Percentiles rank a stretch among this genome's conserved stretches.
phyloP scores from a whole-genome alignment of 2,888 invertebrate species.

The Melieria picta region DNA sequence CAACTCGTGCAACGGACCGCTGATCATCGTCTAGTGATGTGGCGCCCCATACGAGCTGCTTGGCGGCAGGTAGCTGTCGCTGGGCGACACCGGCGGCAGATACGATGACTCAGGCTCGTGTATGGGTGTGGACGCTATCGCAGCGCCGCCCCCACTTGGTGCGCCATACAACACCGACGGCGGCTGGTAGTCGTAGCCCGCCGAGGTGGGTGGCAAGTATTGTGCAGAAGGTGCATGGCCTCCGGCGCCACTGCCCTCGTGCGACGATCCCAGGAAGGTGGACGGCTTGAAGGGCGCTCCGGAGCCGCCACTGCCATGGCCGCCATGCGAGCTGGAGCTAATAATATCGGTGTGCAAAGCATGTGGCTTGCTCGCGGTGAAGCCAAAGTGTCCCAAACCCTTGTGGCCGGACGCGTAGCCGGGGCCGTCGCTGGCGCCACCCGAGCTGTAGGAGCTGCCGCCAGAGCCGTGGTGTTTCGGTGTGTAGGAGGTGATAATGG shows the following conservation, averaged over 20 bases:
- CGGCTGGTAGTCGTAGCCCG: slow-evolving; percentile 52
- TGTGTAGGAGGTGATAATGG: slow-evolving; percentile 37
- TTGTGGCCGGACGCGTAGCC: slow-evolving; percentile 62
- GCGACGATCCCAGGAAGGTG: slow-evolving; percentile 59
- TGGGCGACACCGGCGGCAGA: slow-evolving; percentile 39
- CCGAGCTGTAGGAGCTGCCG: background rate
- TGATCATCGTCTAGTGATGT: slow-evolving; percentile 31
- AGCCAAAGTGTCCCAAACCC: slow-evolving; percentile 61
- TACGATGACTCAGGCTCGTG: slow-evolving; percentile 53
- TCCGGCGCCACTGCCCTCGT: slow-evolving; percentile 46
- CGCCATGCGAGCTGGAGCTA: slow-evolving; percentile 27
- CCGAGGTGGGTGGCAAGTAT: slow-evolving; percentile 45
- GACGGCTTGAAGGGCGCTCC: slow-evolving; percentile 63
- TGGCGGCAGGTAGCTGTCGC: slow-evolving; percentile 39
- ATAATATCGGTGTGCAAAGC: slow-evolving; percentile 54
- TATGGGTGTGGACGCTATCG: slow-evolving; percentile 44
- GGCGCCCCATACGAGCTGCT: slow-evolving; percentile 34
- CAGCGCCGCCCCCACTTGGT: slow-evolving; percentile 45
- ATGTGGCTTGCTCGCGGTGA: slow-evolving; percentile 57
- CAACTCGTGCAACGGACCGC: background rate
- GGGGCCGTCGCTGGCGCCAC: slow-evolving; percentile 46
- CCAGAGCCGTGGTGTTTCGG: slow-evolving; percentile 39
- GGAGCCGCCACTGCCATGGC: slow-evolving; percentile 25
- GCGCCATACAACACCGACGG: slow-evolving; percentile 45
- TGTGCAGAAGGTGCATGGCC: slow-evolving; percentile 45